A percentile compares a stretch with the other conserved stretches of the same genome.
Evolutionary conservation across 2,888 invertebrate species (phyloP).

Genomic region (Brachycybe producta): DNA sequence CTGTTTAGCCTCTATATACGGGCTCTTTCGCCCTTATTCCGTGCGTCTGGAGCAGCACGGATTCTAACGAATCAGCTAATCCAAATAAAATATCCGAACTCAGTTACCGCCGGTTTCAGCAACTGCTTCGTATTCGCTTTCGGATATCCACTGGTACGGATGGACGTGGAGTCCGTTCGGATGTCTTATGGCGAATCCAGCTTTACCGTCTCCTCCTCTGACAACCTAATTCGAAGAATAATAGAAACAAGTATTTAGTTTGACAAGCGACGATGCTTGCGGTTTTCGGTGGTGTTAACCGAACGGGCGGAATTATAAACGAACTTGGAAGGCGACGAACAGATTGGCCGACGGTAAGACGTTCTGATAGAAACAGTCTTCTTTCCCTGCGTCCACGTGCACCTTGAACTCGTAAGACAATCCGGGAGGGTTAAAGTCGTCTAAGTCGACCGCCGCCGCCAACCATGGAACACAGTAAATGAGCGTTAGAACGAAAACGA

Average conservation of each 20-base stretch:
- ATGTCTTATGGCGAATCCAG: constrained; percentile 78
- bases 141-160: constrained; percentile 82
- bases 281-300: too few species aligned
- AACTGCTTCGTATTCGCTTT: constrained; percentile 76
- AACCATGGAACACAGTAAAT: too few species aligned
- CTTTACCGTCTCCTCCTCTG: constrained; percentile 85
- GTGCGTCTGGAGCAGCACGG: too few species aligned
- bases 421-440: constrained; percentile 55
- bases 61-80: background rate
- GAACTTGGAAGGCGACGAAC: constrained; percentile 85
- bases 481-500: too few species aligned
- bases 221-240: constrained; percentile 49
- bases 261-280: background rate
- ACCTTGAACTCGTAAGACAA: constrained; percentile 94
- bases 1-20: too few species aligned
- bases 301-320: too few species aligned
- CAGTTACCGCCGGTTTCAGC: constrained; percentile 54
- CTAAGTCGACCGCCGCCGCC: too few species aligned
- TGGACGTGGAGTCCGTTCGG: constrained; percentile 60
- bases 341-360: constrained; percentile 83
- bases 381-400: constrained; percentile 83
- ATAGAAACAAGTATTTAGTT: background rate
- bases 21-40: background rate
- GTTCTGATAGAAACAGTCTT: constrained; percentile 91
- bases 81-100: constrained; percentile 11